A percentile compares a stretch with the other conserved stretches of the same genome.
Evolutionary conservation across 2,797 vertebrate genomes (phyloP).

Genomic region (Rhyacichthys aspro): DNA sequence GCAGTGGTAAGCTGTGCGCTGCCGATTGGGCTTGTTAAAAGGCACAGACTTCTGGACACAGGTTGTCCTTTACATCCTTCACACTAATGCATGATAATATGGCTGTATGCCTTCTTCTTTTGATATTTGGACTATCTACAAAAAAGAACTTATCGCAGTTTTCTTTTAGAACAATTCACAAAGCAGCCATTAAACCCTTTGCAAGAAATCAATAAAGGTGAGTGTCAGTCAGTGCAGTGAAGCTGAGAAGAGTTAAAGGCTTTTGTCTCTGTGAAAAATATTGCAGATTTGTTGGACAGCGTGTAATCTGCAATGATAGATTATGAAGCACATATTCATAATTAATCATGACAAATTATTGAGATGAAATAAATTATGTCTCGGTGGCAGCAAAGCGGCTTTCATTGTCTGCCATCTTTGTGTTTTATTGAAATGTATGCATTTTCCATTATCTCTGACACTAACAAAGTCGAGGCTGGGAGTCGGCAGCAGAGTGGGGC

Average conservation of each 20-base stretch:
- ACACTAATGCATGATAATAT: conserved; percentile 7
- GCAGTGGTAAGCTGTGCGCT: conserved; percentile 34
- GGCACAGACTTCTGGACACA: conserved; percentile 26
- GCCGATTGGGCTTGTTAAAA: conserved; percentile 58
- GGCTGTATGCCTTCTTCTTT: neutral
- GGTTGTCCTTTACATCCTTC: conserved; percentile 13
- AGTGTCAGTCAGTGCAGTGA: neutral
- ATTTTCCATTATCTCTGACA: conserved; percentile 38
- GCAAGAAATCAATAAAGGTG: conserved; percentile 13
- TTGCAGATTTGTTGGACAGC: conserved; percentile 6
- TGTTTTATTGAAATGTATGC: conserved; percentile 34
- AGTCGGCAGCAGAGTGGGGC: conserved; percentile 16
- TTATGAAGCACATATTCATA: conserved; percentile 19
- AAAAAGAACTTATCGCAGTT: conserved; percentile 1
- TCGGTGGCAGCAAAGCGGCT: conserved; percentile 14
- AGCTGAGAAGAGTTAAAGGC: conserved; percentile 4
- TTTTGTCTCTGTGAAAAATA: conserved; percentile 2
- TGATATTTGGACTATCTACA: conserved; percentile 1
- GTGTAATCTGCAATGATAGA: conserved; percentile 27
- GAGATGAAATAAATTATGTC: conserved; percentile 35
- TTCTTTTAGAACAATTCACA: neutral
- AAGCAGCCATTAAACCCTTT: conserved; percentile 6
- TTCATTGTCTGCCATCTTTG: conserved; percentile 18
- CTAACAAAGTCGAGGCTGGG: conserved; percentile 14
- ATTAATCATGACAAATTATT: conserved; percentile 42